Evolutionary conservation across 2,113 vertebrate species (phyloP), one percentile per base, ranked within the genome.

Genomic region (Triplophysa rosa): DNA sequence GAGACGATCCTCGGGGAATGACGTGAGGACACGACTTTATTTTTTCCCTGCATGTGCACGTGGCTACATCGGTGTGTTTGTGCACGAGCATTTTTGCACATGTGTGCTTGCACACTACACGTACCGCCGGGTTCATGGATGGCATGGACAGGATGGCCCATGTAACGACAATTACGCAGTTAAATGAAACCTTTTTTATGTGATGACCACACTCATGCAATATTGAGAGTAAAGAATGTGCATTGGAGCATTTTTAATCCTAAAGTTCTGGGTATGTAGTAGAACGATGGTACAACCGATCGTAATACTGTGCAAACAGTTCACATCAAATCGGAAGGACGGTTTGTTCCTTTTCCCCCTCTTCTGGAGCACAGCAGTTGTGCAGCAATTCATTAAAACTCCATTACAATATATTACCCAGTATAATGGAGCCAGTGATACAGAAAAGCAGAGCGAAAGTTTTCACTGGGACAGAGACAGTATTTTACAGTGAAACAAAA

Each of bases 21-120:
- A 29, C 93, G 5, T 95, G 95, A 94, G 90, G 85, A 58, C 62
- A 87, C 68, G 91, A 92, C 94, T 95, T 93, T 95, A 91, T 93
- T 92, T 81, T 82, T 90, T 85, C 14, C 14, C 90, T 91, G 88
- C 91, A 87, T 89, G 87, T 92, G 90, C 42, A 45, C 89, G 78
- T 83, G 61, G 17, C 19, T 67, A 47, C 37, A 52, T 62, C 5
- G 29, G 21, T 29, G 42, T 24, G 16, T 13, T 21, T 70, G 49
- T 54, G 77, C 12, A 4, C 12, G 17, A 47, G 40, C 37, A 23
- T 24, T 69, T 37, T 45, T 67, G 17, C 29, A n/a, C 21, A 16
- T 62, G 14, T 24, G 13, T 63, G 16, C 8, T 21, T 45, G 14
- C 21, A 14, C 21, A 26, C 8, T 29, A 24, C 12, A 69, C 8